These are phyloP conservation scores for Arnoldichthys spilopterus DNA, from an alignment of 2,797 vertebrate genomes.

Conservation along the genomic window DNA sequence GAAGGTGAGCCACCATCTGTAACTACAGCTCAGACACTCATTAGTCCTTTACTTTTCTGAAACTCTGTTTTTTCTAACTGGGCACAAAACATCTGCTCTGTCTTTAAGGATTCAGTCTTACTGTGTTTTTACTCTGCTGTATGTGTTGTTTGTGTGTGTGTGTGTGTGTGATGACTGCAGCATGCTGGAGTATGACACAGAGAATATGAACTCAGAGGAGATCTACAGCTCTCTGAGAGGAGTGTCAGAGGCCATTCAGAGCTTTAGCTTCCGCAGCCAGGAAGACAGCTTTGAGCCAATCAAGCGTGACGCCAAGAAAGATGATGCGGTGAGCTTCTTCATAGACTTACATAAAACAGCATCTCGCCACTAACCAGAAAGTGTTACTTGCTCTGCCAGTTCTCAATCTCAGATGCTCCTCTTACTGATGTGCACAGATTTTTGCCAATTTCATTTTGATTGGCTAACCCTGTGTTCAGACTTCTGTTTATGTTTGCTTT, in stretches of 20 bases:
- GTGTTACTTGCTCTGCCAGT: neutral
- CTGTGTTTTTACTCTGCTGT: neutral
- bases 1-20: neutral
- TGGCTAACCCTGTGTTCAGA: too few species aligned
- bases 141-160: slow-evolving; percentile 3
- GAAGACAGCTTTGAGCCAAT: slow-evolving; percentile 90
- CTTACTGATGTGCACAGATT: neutral
- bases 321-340: slow-evolving; percentile 81
- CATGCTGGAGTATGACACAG: slow-evolving; percentile 93
- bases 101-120: neutral
- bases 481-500: too few species aligned
- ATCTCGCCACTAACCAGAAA: neutral
- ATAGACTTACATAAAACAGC: neutral
- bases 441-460: too few species aligned
- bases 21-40: neutral
- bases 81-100: neutral
- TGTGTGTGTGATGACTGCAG: slow-evolving; percentile 67
- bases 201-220: slow-evolving; percentile 95
- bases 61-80: neutral
- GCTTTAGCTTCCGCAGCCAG: slow-evolving; percentile 94
- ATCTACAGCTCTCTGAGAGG: slow-evolving; percentile 95
- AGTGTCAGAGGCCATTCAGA: slow-evolving; percentile 96
- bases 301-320: slow-evolving; percentile 86
- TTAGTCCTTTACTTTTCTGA: too few species aligned
- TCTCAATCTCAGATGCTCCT: neutral